Percentiles rank a stretch among this genome's conserved stretches.
Conservation (phyloP, 2,113 vertebrate species). For the Caretta caretta region DNA sequence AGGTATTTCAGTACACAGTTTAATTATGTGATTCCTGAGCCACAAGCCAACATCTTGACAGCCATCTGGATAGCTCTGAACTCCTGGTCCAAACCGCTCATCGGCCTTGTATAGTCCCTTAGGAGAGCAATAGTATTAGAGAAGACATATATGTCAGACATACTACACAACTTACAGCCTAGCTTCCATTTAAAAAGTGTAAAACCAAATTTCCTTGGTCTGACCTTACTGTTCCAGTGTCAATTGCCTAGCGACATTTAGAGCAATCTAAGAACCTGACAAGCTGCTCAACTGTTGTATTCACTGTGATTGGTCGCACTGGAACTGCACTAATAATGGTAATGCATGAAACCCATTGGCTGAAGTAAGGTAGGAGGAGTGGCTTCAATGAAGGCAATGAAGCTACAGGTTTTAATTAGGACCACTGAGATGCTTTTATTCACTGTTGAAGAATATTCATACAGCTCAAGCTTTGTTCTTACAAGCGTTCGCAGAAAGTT, state of each 20-base stretch:
- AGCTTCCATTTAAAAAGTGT: neutral
- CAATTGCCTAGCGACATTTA: neutral
- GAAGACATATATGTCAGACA: neutral
- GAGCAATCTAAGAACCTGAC: neutral
- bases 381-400: neutral
- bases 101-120: slow-evolving; percentile 88
- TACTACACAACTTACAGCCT: neutral
- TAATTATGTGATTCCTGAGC: slow-evolving; percentile 80
- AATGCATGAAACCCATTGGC: neutral
- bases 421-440: neutral
- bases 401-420: neutral
- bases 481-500: neutral
- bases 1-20: slow-evolving; percentile 75
- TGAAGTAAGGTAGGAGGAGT: neutral
- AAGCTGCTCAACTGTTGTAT: neutral
- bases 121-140: neutral
- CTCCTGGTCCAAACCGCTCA: slow-evolving; percentile 86
- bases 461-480: neutral
- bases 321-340: neutral
- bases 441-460: neutral
- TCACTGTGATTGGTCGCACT: neutral
- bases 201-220: neutral
- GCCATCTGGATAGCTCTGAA: slow-evolving; percentile 80
- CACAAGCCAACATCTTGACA: slow-evolving; percentile 88
- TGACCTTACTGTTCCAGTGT: neutral